A percentile compares a stretch with the other conserved stretches of the same genome.
These are phyloP conservation scores for Oceanites oceanicus DNA, from an alignment of 2,113 vertebrate genomes.

Conservation along the genomic window DNA sequence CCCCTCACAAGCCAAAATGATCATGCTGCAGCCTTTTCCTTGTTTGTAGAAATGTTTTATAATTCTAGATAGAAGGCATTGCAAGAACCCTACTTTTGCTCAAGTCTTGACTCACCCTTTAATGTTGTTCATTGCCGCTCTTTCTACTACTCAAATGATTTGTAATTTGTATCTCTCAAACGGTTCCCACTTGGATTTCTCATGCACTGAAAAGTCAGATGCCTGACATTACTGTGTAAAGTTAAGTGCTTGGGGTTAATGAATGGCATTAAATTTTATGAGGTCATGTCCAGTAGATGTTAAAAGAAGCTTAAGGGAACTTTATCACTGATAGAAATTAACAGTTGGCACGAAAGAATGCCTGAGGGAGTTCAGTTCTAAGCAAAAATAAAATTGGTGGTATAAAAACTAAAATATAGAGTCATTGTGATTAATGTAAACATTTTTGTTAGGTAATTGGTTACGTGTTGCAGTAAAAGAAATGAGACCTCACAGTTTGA, in stretches of 20 bases:
- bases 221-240: constrained; percentile 66
- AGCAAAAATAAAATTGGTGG: constrained; percentile 48
- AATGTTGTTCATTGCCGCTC: neutral
- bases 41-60: neutral
- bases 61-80: neutral
- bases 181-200: constrained; percentile 66
- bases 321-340: constrained; percentile 67
- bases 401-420: constrained; percentile 51
- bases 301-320: constrained; percentile 66
- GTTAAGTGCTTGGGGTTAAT: constrained; percentile 71
- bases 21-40: neutral
- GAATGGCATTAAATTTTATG: constrained; percentile 72
- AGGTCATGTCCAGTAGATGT: constrained; percentile 65
- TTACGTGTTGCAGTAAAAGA: constrained; percentile 41
- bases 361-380: constrained; percentile 42
- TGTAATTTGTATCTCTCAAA: constrained; percentile 60
- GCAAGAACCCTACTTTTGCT: neutral
- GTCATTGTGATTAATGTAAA: constrained; percentile 60
- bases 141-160: constrained; percentile 18
- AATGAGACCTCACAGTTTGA: constrained; percentile 40
- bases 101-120: constrained; percentile 16
- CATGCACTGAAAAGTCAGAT: constrained; percentile 57
- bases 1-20: neutral
- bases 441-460: constrained; percentile 61
- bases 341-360: constrained; percentile 48